phyloP scores from a whole-genome alignment of 2,888 invertebrate genomes.

The Nomada ferruginata region DNA sequence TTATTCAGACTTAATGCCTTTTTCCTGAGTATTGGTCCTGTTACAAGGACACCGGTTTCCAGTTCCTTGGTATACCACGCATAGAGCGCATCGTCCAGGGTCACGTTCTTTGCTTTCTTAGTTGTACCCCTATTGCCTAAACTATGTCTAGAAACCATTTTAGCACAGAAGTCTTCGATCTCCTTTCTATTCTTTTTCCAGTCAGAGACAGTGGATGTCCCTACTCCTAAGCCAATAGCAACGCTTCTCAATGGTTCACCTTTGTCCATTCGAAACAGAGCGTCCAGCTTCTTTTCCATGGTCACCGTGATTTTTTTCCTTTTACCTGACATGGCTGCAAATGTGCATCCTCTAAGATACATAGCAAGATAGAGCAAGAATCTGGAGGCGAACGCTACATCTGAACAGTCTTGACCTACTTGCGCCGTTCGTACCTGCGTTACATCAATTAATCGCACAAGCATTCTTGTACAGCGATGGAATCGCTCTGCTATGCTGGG shows the following conservation, averaged over 20 bases:
- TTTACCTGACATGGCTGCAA: constrained; percentile 37
- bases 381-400: background rate
- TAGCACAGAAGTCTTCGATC: constrained; percentile 34
- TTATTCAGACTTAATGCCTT: constrained; percentile 39
- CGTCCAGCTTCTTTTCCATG: constrained; percentile 32
- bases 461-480: constrained; percentile 5
- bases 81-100: constrained; percentile 33
- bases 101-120: constrained; percentile 35
- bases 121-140: constrained; percentile 32
- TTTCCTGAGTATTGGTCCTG: constrained; percentile 17
- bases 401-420: constrained; percentile 31
- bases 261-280: constrained; percentile 33
- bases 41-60: constrained; percentile 10
- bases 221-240: constrained; percentile 31
- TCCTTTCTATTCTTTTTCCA: constrained; percentile 40
- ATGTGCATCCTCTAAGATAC: constrained; percentile 17
- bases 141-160: constrained; percentile 38
- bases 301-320: constrained; percentile 42
- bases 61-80: constrained; percentile 30
- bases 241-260: constrained; percentile 25
- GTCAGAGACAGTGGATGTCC: constrained; percentile 31
- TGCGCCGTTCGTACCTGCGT: constrained; percentile 12
- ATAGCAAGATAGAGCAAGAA: constrained; percentile 1
- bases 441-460: constrained; percentile 31
- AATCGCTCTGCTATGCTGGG: background rate